Base-by-base conservation (phyloP, 1,140 invertebrate genomes). In the Plectus sambesii region DNA sequence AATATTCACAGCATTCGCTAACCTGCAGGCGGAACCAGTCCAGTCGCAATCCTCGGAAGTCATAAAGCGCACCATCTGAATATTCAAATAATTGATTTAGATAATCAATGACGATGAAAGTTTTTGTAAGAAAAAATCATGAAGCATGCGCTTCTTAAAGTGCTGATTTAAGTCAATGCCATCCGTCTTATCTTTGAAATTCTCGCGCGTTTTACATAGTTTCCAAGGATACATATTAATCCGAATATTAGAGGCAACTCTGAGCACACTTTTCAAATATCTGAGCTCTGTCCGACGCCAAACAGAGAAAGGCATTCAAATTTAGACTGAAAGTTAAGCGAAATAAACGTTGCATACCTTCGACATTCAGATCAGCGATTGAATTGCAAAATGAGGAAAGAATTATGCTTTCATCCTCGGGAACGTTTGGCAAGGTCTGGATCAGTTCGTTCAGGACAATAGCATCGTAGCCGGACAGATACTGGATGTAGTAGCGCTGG, bases 1-100 rank as follows among this genome's bases (percentile, higher is more conserved):
- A 51, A 9, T 29, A 24, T 2, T 19, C 8, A 27, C 33, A 24
- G 5, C 38, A 5, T 17, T 8, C 23, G 52, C 45, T 33, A 45
- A 73, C 73, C 66, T 94, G 92, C 17, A 97, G 73, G 56, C 92
- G 77, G 64, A 90, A 87, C 90, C 90, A 98, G 71, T 98, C 92
- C 26, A 94, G 68, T 23, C 92, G 77, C 50, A 96, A 81, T 9
- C 86, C 85, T 61, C 87, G 76, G 66, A 98, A 33, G 17, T 33
- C 30, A 17, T 33, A 33, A 33, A 33, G 12, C 17, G 30, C 17
- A 12, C 30, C 30, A 12, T 33, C 30, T 33, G 30, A 12, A 33
- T 12, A 33, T 33, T 33, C 12, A 33, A 33, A 33, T 12, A 17
- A 33, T 33, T 33, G 17, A 17, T 33, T 17, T 12, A 17, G 17